These are phyloP conservation scores for Mormyrus lacerda DNA, from an alignment of 2,113 vertebrate genomes.

Conservation along the genomic window DNA sequence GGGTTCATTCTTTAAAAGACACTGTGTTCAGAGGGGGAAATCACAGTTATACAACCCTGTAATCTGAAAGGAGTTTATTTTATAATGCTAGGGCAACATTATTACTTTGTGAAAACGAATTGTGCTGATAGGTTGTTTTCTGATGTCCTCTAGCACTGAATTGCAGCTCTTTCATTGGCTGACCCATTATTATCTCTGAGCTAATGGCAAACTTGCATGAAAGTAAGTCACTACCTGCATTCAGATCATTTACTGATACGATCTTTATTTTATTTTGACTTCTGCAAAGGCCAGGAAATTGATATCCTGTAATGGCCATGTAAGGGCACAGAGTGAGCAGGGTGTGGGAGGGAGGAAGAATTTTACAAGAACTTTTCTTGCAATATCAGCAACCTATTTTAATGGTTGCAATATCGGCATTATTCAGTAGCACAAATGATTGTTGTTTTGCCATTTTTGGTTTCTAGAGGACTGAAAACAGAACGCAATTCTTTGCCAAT, in stretches of 20 bases:
- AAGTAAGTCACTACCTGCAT: not conserved
- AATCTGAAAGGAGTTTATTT: not conserved
- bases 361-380: not conserved
- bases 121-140: not conserved
- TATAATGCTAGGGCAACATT: not conserved
- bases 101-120: not conserved
- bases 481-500: not conserved
- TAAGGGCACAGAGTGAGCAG: not conserved
- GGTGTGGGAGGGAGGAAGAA: not conserved
- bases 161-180: not conserved
- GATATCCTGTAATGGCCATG: not conserved
- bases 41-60: not conserved
- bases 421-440: not conserved
- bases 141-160: not conserved
- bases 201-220: not conserved
- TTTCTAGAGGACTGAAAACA: not conserved
- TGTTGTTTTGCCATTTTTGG: not conserved
- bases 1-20: not conserved
- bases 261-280: not conserved
- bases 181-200: not conserved
- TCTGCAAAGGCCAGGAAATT: not conserved
- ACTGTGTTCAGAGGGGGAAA: not conserved
- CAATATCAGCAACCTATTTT: conserved; percentile 4
- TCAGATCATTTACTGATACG: not conserved
- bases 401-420: not conserved